phyloP scores from a whole-genome alignment of 2,113 vertebrate genomes.

The Calidris pugnax region DNA sequence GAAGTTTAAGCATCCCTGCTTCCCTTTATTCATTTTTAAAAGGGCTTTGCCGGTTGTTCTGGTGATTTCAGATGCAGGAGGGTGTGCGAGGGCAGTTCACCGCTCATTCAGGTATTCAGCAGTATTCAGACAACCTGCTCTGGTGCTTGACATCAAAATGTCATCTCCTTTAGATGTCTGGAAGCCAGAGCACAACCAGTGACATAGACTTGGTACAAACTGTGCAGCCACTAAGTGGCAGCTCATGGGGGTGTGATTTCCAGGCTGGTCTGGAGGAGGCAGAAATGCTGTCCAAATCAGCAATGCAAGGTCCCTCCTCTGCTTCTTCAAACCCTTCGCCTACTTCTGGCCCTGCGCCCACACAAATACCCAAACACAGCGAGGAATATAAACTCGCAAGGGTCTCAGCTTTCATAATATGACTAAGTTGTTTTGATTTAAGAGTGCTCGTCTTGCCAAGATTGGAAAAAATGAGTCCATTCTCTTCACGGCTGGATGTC shows the following conservation, averaged over 20 bases:
- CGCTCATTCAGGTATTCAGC: neutral
- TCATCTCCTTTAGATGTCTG: neutral
- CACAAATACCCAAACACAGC: neutral
- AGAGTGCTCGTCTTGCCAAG: conserved; percentile 26
- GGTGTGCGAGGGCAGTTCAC: neutral
- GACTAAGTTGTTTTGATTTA: conserved; percentile 65
- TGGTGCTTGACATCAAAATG: neutral
- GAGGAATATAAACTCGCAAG: conserved; percentile 26
- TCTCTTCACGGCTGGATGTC: conserved; percentile 35
- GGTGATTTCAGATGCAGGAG: neutral
- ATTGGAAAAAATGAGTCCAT: conserved; percentile 54
- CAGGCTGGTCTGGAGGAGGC: neutral
- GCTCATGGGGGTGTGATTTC: neutral
- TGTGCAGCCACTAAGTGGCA: neutral
- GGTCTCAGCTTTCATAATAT: conserved; percentile 51
- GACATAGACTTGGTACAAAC: neutral
- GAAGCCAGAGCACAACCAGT: neutral
- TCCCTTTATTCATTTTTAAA: neutral
- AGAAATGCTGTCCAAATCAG: neutral
- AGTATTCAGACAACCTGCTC: neutral
- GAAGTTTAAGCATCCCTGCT: neutral
- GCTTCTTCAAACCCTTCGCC: neutral
- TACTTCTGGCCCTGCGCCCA: neutral
- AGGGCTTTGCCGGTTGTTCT: neutral
- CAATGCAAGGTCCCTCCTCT: neutral